Base-by-base conservation (phyloP, 2,888 invertebrate species). In the Agrotis segetum region DNA sequence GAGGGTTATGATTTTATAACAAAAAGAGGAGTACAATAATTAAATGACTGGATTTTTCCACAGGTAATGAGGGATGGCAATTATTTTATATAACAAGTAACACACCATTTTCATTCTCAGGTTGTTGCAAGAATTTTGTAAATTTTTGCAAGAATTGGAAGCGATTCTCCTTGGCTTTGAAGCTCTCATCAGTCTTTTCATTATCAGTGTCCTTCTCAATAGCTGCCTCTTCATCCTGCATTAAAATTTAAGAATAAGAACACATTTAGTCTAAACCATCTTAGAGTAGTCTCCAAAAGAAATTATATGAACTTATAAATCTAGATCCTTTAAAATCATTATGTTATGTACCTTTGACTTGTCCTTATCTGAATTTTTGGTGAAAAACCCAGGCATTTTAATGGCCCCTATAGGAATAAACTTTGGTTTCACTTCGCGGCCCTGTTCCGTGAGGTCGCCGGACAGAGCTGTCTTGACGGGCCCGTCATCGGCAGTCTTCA, bases 331-430 rank as follows among this genome's bases (percentile, higher is more conserved):
- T 7, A 47, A 19, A 64, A 50, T 44, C 9, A 71, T 53, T 50
- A 46, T 0, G 34, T 34, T 67, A 13, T 14, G 7, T 94, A 97
- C 97, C 97, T 97, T 98, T 93, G 96, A 97, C 83, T 97, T 97
- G 91, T 97, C 97, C 89, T 97, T 97, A 79, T 98, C 98, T 84
- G 97, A 97, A 90, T 97, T 97, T 85, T 98, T 97, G 74, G 97
- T 97, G 88, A 98, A 98, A 94, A 98, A 98, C 19, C 98, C 98
- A 6, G 98, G 98, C 97, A 98, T 97, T 94, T 98, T 98, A 81
- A 98, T 98, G n/a, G 98, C 98, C 63, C 98, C 98, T 87, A 98
- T 98, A 6, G 98, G 98, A 86, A 98, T 98, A 91, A 98, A 98
- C 91, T 97, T 98, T 72, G 98, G 98, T 88, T 97, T 97, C 47